phyloP scores from a whole-genome alignment of 2,888 invertebrate species.

The Erebia ligea region DNA sequence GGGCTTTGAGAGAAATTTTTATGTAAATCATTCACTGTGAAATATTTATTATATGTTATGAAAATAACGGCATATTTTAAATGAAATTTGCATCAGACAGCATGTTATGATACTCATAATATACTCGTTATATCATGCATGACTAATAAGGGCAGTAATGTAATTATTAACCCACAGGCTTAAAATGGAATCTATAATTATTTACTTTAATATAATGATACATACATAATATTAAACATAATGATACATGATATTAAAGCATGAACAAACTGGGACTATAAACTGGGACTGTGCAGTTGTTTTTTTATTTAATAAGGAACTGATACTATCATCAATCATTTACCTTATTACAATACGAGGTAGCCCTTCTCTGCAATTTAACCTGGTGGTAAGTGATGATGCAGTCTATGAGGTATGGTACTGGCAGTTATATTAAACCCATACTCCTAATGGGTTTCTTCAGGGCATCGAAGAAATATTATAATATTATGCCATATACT shows the following conservation, averaged over 20 bases:
- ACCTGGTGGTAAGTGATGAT: no score
- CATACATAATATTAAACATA: no score
- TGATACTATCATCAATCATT: no score
- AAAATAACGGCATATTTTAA: conserved; percentile 13
- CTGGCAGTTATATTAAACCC: no score
- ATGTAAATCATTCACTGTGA: background rate
- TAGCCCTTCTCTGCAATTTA: no score
- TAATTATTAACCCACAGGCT: conserved; percentile 31
- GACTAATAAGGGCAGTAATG: conserved; percentile 27
- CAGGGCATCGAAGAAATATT: background rate
- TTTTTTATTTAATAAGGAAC: no score
- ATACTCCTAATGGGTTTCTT: no score
- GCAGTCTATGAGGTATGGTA: no score
- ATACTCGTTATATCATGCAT: conserved; percentile 27
- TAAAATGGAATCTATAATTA: conserved; percentile 26
- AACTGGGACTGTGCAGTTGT: background rate
- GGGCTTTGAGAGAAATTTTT: background rate
- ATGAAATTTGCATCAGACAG: conserved; percentile 30
- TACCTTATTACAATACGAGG: no score
- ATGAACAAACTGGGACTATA: background rate
- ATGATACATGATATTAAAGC: background rate
- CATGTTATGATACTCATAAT: conserved; percentile 24
- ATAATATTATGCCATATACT: no score
- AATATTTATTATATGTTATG: conserved; percentile 11
- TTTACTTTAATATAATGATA: background rate